Base-by-base conservation (phyloP, 30 jellyfish, hydroid and myxozoan genomes). In the Cassiopea andromeda region DNA sequence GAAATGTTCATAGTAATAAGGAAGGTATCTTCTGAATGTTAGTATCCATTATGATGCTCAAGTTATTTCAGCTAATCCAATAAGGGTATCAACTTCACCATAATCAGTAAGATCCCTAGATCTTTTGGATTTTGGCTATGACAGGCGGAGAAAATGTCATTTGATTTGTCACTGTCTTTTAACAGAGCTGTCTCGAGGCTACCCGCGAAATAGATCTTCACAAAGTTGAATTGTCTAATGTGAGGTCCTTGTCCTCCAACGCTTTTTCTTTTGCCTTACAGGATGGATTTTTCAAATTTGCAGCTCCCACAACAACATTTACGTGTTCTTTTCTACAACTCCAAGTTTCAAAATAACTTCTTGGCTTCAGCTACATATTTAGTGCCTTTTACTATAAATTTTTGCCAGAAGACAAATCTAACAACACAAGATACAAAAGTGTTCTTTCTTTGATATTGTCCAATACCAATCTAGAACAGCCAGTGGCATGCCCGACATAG, bases 81-180 rank as follows among this genome's bases (percentile, higher is more conserved):
- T 66, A 15, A 66, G 75, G 8, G 19, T 13, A 66, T 66, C 15
- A 66, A 4, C 45, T 66, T 66, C 15, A 15, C 45, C 75, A 14
- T 13, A 66, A 54, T 54, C 64, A 54, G 64, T 54, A 54, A 54
- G 64, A 6, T 54, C 64, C 10, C 12, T 54, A 10, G 12, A 54
- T 54, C 64, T 54, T 6, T 54, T 54, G 64, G 64, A 10, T 54
- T 54, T 54, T 54, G 64, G 64, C 64, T 54, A 54, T 3, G 64
- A 54, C 64, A 66, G 75, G 75, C 75, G 75, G 75, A 66, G 75
- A 66, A 66, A 66, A 66, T 66, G 45, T 66, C 45, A 15, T 19
- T 6, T 19, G 15, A 19, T 4, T 66, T 2, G 15, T 19, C 75
- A 2, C 45, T 66, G 3, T 15, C 75, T 66, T 66, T 66, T 19